A percentile compares a stretch with the other conserved stretches of the same genome.
phyloP scores from a whole-genome alignment of 2,113 vertebrate genomes.

The Sceloporus undulatus region DNA sequence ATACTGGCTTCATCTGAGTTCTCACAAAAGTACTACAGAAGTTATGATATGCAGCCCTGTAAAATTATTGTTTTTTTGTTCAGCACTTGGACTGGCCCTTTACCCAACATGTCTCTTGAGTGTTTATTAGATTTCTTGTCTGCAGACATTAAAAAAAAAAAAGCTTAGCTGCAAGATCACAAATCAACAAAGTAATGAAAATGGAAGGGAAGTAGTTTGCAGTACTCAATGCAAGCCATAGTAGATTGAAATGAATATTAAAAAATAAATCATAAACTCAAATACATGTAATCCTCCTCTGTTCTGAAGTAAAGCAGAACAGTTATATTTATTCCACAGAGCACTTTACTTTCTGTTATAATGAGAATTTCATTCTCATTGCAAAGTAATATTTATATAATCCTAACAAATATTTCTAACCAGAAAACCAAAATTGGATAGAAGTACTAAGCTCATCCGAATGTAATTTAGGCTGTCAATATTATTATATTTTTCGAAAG shows the following conservation, averaged over 20 bases:
- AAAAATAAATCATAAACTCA: slow-evolving; percentile 49
- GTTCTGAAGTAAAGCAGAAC: slow-evolving; percentile 29
- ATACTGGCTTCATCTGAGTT: no score
- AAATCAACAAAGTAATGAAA: slow-evolving; percentile 42
- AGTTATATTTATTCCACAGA: slow-evolving; percentile 63
- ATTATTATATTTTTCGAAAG: slow-evolving; percentile 27
- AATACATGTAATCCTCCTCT: slow-evolving; percentile 59
- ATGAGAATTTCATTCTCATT: slow-evolving; percentile 57
- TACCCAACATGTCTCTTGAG: slow-evolving; percentile 21
- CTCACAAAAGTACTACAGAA: not conserved
- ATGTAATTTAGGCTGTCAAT: slow-evolving; percentile 17
- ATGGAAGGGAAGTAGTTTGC: slow-evolving; percentile 51
- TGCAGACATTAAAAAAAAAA: not conserved
- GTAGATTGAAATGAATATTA: slow-evolving; percentile 54
- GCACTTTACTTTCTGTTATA: slow-evolving; percentile 56
- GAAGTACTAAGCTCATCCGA: slow-evolving; percentile 43
- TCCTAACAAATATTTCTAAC: slow-evolving; percentile 48
- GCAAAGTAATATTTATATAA: slow-evolving; percentile 53
- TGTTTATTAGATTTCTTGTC: not conserved
- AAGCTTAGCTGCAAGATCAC: slow-evolving; percentile 36
- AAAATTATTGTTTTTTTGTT: not conserved
- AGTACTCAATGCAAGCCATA: slow-evolving; percentile 55
- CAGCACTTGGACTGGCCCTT: not conserved
- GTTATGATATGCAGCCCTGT: not conserved
- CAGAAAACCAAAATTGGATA: slow-evolving; percentile 25